Percentiles rank a stretch among this genome's conserved stretches.
Evolutionary conservation across 2,888 invertebrate genomes (phyloP).

Genomic region (Phortica magna): DNA sequence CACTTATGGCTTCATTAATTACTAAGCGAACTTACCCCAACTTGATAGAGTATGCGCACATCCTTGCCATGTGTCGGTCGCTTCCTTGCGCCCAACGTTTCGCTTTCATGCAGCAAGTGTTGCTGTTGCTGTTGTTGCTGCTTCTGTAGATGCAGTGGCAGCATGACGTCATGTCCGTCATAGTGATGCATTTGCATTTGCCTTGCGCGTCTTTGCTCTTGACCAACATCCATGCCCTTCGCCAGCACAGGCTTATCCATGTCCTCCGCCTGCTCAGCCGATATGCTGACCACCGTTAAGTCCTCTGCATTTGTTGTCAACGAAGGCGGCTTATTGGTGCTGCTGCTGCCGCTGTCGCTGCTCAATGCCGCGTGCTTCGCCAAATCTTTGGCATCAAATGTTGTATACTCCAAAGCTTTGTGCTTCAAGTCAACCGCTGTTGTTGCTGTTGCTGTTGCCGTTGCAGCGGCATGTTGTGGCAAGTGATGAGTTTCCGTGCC

Average conservation of each 20-base stretch:
- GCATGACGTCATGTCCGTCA: conserved; percentile 12
- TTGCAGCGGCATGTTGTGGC: conserved; percentile 43
- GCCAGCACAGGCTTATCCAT: conserved; percentile 39
- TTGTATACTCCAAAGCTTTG: conserved; percentile 69
- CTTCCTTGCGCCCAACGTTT: conserved; percentile 36
- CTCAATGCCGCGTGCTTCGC: conserved; percentile 44
- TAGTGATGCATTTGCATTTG: conserved; percentile 79
- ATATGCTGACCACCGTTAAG: conserved; percentile 44
- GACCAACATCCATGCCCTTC: conserved; percentile 41
- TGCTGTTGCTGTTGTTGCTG: conserved; percentile 48
- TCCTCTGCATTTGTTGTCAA: conserved; percentile 28
- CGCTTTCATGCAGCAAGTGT: conserved; percentile 29
- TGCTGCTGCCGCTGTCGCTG: conserved; percentile 29
- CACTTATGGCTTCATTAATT: conserved; percentile 38
- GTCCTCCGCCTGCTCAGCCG: conserved; percentile 49
- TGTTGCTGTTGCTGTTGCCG: conserved; percentile 42
- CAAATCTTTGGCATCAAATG: conserved; percentile 65
- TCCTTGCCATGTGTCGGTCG: conserved; percentile 59
- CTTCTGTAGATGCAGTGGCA: conserved; percentile 34
- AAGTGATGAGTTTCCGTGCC: conserved; percentile 27
- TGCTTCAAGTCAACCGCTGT: conserved; percentile 52
- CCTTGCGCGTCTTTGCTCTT: conserved; percentile 75
- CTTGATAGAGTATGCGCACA: conserved; percentile 83
- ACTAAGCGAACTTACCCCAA: conserved; percentile 73
- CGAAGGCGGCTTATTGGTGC: conserved; percentile 33